Evolutionary conservation across 2,797 vertebrate species (phyloP).

Genomic region (Lophotriccus pileatus): DNA sequence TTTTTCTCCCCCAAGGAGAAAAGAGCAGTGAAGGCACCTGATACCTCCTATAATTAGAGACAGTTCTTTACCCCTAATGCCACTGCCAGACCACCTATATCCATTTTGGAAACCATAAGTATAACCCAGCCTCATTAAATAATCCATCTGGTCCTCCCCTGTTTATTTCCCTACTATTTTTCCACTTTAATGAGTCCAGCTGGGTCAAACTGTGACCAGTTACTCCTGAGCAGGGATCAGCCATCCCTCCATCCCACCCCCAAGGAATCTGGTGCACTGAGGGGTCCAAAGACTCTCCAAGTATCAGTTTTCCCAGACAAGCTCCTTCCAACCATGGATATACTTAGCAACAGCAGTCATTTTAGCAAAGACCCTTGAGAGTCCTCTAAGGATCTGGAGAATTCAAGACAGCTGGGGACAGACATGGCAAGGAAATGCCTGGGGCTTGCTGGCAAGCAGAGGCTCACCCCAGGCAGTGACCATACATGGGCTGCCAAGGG

Average conservation of each 20-base stretch:
- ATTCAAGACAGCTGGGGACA: constrained; percentile 64
- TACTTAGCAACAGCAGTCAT: constrained; percentile 54
- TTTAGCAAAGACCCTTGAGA: constrained; percentile 18
- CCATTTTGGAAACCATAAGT: background rate
- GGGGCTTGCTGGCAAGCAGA: background rate
- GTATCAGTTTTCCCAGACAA: constrained; percentile 34
- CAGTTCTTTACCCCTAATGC: background rate
- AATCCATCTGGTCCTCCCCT: background rate
- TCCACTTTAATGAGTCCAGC: background rate
- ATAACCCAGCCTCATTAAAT: background rate
- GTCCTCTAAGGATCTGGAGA: constrained; percentile 42
- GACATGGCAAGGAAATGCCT: background rate
- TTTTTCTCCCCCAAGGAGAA: background rate
- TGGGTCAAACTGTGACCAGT: constrained; percentile 10
- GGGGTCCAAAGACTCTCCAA: background rate
- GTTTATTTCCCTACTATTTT: background rate
- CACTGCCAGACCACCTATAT: constrained; percentile 1
- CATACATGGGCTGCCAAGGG: constrained; percentile 62
- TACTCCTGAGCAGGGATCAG: background rate
- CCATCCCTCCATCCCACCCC: background rate
- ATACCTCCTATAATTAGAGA: constrained; percentile 33
- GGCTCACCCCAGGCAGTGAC: background rate
- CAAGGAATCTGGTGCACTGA: background rate
- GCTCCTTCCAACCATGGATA: background rate
- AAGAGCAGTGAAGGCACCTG: background rate